phyloP scores from a whole-genome alignment of 53 echinoderm and acorn worm genomes.

The Paelopatides confundens region DNA sequence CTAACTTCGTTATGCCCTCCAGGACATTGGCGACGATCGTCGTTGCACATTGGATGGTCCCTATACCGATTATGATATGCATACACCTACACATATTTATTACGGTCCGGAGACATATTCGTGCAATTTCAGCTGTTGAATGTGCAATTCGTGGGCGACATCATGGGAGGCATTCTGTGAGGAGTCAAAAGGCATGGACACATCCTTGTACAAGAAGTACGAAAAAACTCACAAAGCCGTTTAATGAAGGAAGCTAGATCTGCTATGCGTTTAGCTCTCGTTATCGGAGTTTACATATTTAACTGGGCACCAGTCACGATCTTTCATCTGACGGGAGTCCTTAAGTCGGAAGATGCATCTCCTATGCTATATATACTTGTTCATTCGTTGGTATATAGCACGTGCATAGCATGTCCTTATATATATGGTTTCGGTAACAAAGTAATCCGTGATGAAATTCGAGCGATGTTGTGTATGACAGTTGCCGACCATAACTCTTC shows the following conservation, averaged over 20 bases:
- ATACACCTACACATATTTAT: constrained; percentile 17
- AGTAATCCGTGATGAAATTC: background rate
- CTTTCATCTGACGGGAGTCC: background rate
- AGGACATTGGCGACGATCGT: background rate
- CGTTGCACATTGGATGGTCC: constrained; percentile 20
- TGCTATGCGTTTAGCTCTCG: background rate
- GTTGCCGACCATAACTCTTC: background rate
- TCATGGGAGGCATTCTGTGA: too few relatives aligned
- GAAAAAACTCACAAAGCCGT: background rate
- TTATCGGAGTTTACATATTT: background rate
- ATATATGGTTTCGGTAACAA: background rate
- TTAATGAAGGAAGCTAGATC: constrained; percentile 24
- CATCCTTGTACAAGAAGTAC: too few relatives aligned
- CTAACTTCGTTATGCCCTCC: background rate
- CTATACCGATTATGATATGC: constrained; percentile 19
- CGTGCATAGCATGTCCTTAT: background rate
- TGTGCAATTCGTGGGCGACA: too few relatives aligned
- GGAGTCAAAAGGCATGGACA: too few relatives aligned
- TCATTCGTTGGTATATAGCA: background rate
- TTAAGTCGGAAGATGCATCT: background rate
- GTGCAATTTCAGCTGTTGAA: too few relatives aligned
- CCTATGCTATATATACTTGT: background rate
- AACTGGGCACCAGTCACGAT: background rate
- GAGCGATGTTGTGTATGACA: background rate
- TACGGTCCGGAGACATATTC: constrained; percentile 18